Evolutionary conservation across 2,797 vertebrate species (phyloP).

Genomic region (Enteromius radiatus): DNA sequence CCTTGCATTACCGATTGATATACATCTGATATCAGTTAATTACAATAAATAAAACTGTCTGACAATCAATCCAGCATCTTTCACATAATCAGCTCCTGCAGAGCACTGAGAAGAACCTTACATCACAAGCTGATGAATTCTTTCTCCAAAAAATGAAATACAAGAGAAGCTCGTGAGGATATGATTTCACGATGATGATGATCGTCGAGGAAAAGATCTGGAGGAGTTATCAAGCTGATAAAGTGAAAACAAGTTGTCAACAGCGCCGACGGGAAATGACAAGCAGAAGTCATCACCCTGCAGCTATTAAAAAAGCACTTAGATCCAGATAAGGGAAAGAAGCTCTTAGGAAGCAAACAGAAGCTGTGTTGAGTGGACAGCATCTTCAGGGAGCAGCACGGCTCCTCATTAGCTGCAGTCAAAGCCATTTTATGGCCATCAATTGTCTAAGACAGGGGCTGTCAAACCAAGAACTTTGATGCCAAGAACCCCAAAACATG

Average conservation of each 20-base stretch:
- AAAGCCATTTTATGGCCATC: background rate
- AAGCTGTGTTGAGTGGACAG: conserved; percentile 23
- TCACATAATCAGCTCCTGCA: too few species aligned
- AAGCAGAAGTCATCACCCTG: conserved; percentile 48
- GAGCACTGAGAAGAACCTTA: background rate
- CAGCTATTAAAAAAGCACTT: conserved; percentile 58
- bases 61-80: background rate
- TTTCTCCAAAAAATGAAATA: background rate
- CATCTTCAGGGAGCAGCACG: background rate
- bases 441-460: background rate
- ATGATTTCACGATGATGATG: conserved; percentile 24
- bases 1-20: background rate
- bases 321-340: conserved; percentile 53
- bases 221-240: conserved; percentile 47
- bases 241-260: conserved; percentile 49
- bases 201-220: conserved; percentile 46
- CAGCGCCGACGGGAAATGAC: conserved; percentile 50
- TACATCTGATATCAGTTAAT: too few species aligned
- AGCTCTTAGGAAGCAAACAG: conserved; percentile 47
- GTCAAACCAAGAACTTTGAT: background rate
- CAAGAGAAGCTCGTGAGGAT: background rate
- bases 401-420: background rate
- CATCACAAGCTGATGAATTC: background rate
- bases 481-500: background rate
- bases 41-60: background rate